Percentiles rank a stretch among this genome's conserved stretches.
Evolutionary conservation across 2,113 vertebrate species (phyloP).

Genomic region (Rhombomys opimus): DNA sequence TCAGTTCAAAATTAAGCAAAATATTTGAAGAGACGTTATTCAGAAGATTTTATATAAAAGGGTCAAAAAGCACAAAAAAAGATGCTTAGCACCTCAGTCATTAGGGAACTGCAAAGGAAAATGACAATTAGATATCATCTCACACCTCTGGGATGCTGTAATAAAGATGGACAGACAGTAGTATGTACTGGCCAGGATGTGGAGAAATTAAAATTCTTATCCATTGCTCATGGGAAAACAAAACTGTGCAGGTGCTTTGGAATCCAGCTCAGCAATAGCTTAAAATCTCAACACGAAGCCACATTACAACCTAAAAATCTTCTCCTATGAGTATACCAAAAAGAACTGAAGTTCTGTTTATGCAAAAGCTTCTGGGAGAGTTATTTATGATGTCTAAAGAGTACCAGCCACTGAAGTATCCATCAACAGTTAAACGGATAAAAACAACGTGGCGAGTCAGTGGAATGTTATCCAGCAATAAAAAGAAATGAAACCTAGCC

Average conservation of each 20-base stretch:
- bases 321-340: background rate
- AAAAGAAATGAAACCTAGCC: background rate
- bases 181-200: background rate
- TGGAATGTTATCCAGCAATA: background rate
- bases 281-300: background rate
- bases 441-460: background rate
- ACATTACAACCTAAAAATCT: background rate
- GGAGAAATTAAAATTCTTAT: background rate
- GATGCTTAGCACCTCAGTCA: background rate
- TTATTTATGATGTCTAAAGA: constrained; percentile 1
- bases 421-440: background rate
- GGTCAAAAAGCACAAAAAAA: background rate
- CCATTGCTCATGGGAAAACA: background rate
- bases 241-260: background rate
- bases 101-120: constrained; percentile 36
- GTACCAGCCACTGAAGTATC: background rate
- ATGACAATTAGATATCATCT: background rate
- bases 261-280: background rate
- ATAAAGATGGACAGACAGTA: background rate
- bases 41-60: constrained; percentile 1
- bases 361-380: background rate
- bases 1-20: background rate
- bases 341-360: background rate
- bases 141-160: background rate
- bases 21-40: background rate